Base-by-base conservation (phyloP, 1,140 invertebrate genomes). In the Ips typographus region DNA sequence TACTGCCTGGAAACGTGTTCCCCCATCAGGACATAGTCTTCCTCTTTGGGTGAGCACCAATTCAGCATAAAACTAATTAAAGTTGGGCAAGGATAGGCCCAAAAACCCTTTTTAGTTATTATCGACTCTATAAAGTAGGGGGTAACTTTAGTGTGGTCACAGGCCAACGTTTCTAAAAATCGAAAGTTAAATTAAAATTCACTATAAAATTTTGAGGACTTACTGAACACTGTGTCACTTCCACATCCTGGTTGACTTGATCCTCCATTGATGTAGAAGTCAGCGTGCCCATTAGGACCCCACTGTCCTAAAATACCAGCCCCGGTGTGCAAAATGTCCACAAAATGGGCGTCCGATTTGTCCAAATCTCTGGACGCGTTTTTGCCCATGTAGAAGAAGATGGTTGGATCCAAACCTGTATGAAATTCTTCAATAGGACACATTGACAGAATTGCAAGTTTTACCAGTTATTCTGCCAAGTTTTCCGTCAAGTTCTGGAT, bases 261-360 rank as follows among this genome's bases (percentile, higher is more conserved):
- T 42, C 93, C 94, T 5, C 93, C 93, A 77, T 95, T 95, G 39
- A 94, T 90, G 80, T 95, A 95, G 80, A 94, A 95, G 79, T 95
- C 94, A 5, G 91, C 91, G 78, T 94, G 93, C 0, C 93, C 93
- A 73, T 89, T 93, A 1, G 91, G 90, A 2, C 91, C 91, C 91
- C 91, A 93, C 76, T 93, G 91, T 0, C 91, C 91, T 22, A 93
- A 82, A 58, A 93, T 91, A 0, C 92, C 92, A 1, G 91, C 92
- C 42, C 94, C 93, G 0, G 94, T 95, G 78, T 96, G 94, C 56
- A 96, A 85, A 38, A 95, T 88, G 80, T 95, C 93, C 37, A 95
- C 93, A 79, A 95, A 95, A 71, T 90, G 83, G 0, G 93, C 94
- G 79, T 96, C 94, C 1, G 87, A 86, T 51, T 88, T 84, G 80